Evolutionary conservation across 2,888 invertebrate species (phyloP), one percentile per base, ranked within the genome.

Genomic region (Morinoia aosen): DNA sequence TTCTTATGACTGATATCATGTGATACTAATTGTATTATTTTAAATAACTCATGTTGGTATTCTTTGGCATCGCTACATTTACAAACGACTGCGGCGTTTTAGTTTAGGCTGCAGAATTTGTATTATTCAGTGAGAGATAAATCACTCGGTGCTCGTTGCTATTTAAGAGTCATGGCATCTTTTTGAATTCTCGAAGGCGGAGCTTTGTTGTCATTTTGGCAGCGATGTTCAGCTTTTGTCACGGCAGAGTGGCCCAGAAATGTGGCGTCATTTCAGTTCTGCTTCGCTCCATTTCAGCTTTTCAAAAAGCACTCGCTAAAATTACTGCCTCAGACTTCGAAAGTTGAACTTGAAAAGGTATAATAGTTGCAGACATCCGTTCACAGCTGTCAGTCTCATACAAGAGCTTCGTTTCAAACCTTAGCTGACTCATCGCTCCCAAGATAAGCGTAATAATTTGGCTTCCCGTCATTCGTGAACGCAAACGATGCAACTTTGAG

Each of bases 301-400:
- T 76, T 76, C 76, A 76, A 76, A 76, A 33, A 76, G 76, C 76
- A 76, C 76, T 76, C 76, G 76, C 76, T 76, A 76, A 76, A 61
- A 76, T 76, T 76, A 76, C 76, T 33, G 7, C 25, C 76, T 33
- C 33, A 16, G 76, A 76, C 76, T 76, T 76, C 76, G 76, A 33
- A 76, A 33, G 25, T 33, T 76, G 25, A 76, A 76, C 76, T 76
- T 33, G 8, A 19, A 76, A 76, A 25, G 16, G 33, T 33, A 76
- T 2, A 33, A 76, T 33, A 48, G 76, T 25, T 16, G 33, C 1
- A 76, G 33, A 76, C 61, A 61, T 61, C 8, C 61, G 16, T 61
- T 61, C 61, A 61, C 19, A 76, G 76, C 76, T 76, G 76, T 76
- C 76, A 76, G 76, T 61, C 19, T 61, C 61, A 76, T 16, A 16